Evolutionary conservation across 2,888 invertebrate species (phyloP), one percentile per base, ranked within the genome.

Genomic region (Actias luna): DNA sequence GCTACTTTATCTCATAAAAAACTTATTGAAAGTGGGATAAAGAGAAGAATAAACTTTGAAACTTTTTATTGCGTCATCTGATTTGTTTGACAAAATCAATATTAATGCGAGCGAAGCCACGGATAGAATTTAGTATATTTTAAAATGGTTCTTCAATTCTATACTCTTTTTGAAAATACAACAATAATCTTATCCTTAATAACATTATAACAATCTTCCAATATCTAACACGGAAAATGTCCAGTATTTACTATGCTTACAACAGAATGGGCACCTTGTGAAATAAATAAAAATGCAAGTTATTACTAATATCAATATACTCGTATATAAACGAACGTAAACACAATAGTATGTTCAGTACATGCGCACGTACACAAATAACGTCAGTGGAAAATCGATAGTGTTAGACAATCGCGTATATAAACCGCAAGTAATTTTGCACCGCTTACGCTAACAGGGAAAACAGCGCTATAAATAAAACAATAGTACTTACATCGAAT

Each of bases 401-500:
- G 80, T 75, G 77, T 73, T 74, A 73, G 75, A 74, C 78, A 79
- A 84, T 84, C 86, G 87, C 82, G 82, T 85, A 83, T 81, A 78
- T 62, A 77, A 82, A 88, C 88, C 88, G 71, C 89, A 87, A 80
- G 87, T 83, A 88, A 87, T 75, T 72, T 67, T 69, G 82, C 83
- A 84, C 85, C 81, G 68, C 73, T 71, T 72, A 76, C 75, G 71
- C 65, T 72, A 73, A 73, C 68, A 67, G 66, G 64, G 68, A 65
- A 67, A 69, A 73, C 60, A 58, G 68, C 50, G 25, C 63, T 61
- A 61, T 61, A 36, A 33, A 27, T 61, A 55, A 29, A 55, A 29
- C 29, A 55, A 55, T 12, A 50, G 22, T 50, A 25, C 46, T 12
- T 22, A 50, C 12, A 50, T 50, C 46, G 12, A 22, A 50, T 25